Percentiles rank a stretch among this genome's conserved stretches.
phyloP scores from a whole-genome alignment of 2,113 vertebrate species.

The Euleptes europaea region DNA sequence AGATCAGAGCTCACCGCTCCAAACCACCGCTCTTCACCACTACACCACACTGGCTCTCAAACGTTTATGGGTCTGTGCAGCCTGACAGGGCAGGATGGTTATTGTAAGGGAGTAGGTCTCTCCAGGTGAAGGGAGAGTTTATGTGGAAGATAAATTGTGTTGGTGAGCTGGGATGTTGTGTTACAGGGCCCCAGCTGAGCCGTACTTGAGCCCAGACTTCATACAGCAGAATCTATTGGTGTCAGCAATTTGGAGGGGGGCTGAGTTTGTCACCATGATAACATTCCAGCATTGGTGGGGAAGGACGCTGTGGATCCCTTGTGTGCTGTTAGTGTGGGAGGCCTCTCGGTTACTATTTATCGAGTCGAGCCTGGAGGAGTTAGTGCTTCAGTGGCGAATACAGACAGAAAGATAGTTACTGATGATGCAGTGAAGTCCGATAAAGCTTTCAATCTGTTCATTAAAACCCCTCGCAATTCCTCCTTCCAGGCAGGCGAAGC shows the following conservation, averaged over 20 bases:
- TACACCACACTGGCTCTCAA: too few species aligned
- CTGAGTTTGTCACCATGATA: not conserved
- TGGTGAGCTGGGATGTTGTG: not conserved
- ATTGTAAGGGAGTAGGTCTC: not conserved
- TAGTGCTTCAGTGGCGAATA: not conserved
- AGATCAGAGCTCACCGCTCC: too few species aligned
- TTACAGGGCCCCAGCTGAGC: not conserved
- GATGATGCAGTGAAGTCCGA: not conserved
- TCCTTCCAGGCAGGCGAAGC: not conserved
- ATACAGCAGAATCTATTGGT: not conserved
- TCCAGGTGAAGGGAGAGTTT: not conserved
- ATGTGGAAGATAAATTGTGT: not conserved
- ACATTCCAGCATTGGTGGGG: not conserved
- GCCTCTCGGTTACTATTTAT: constrained; percentile 10
- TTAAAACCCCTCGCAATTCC: not conserved
- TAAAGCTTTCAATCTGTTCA: constrained; percentile 26
- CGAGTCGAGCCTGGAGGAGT: not conserved
- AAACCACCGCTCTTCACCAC: too few species aligned
- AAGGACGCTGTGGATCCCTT: constrained; percentile 4
- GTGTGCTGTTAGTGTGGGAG: constrained; percentile 1
- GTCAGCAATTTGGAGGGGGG: not conserved
- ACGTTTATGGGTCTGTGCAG: not conserved
- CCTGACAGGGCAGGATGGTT: not conserved
- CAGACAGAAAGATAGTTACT: not conserved
- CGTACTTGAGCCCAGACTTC: not conserved